These are phyloP conservation scores for Drosophila novamexicana DNA, from an alignment of 1,140 invertebrate genomes.

Conservation along the genomic window DNA sequence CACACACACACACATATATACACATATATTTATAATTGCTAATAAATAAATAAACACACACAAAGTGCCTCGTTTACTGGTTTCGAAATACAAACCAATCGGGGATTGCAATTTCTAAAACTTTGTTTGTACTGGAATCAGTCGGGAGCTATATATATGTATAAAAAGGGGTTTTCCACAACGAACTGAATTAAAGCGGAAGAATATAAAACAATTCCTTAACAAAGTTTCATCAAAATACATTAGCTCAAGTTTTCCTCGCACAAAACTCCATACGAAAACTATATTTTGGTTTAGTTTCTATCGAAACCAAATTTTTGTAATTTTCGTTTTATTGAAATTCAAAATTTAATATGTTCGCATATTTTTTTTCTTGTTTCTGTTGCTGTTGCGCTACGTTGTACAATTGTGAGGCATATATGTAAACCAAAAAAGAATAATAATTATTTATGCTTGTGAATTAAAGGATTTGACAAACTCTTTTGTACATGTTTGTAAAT, in stretches of 20 bases:
- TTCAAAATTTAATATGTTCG: conserved; percentile 52
- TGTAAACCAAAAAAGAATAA: conserved; percentile 49
- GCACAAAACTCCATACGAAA: neutral
- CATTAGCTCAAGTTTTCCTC: too few species aligned
- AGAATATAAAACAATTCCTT: too few species aligned
- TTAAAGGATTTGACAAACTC: conserved; percentile 43
- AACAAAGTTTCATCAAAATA: too few species aligned
- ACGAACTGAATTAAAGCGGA: too few species aligned
- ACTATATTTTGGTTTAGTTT: conserved; percentile 1
- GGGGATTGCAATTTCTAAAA: too few species aligned
- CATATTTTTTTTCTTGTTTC: conserved; percentile 23
- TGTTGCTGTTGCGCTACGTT: conserved; percentile 48
- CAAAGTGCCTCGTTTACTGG: neutral
- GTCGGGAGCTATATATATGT: too few species aligned
- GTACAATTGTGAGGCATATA: conserved; percentile 61
- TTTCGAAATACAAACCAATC: neutral
- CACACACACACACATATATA: conserved; percentile 54
- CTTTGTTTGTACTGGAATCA: too few species aligned
- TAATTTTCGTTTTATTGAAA: conserved; percentile 58
- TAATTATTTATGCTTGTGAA: conserved; percentile 37
- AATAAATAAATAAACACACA: conserved; percentile 60
- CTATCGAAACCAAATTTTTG: conserved; percentile 19
- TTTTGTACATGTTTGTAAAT: conserved; percentile 41
- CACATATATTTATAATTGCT: conserved; percentile 72
- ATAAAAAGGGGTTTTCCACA: too few species aligned